Percentiles rank a stretch among this genome's conserved stretches.
Conservation (phyloP, 2,797 vertebrate genomes). For the Eulemur mongoz region DNA sequence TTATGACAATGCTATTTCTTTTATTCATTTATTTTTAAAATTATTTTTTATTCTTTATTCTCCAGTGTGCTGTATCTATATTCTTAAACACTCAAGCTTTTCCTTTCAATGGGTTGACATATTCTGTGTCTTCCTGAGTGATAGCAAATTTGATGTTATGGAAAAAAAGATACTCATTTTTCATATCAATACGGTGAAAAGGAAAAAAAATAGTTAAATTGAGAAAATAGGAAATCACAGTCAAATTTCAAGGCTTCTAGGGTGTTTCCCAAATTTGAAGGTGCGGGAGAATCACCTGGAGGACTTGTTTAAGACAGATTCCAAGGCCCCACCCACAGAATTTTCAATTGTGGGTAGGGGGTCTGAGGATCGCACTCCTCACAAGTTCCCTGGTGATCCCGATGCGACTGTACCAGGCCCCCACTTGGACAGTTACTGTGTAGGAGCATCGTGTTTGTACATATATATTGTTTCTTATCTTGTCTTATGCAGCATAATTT, state of each 20-base stretch:
- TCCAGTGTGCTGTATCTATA: neutral
- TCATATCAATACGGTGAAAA: neutral
- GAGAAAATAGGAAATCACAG: neutral
- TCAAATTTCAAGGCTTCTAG: neutral
- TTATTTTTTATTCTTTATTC: neutral
- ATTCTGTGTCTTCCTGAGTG: neutral
- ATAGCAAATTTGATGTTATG: neutral
- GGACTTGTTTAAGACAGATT: neutral
- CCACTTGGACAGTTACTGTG: neutral
- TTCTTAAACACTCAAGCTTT: neutral
- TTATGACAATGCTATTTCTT: neutral
- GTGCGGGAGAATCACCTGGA: neutral
- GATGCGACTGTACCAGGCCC: neutral
- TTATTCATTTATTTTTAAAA: neutral
- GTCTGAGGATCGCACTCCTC: neutral
- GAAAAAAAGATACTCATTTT: neutral
- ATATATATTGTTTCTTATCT: neutral
- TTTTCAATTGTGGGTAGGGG: neutral
- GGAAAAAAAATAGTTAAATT: neutral
- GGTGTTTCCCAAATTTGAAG: neutral
- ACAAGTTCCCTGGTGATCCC: neutral
- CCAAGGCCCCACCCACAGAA: neutral
- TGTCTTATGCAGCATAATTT: neutral
- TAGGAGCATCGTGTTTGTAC: neutral
- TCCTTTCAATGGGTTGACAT: neutral